Base-by-base conservation (phyloP, 2,113 vertebrate species). In the Falco punctatus region DNA sequence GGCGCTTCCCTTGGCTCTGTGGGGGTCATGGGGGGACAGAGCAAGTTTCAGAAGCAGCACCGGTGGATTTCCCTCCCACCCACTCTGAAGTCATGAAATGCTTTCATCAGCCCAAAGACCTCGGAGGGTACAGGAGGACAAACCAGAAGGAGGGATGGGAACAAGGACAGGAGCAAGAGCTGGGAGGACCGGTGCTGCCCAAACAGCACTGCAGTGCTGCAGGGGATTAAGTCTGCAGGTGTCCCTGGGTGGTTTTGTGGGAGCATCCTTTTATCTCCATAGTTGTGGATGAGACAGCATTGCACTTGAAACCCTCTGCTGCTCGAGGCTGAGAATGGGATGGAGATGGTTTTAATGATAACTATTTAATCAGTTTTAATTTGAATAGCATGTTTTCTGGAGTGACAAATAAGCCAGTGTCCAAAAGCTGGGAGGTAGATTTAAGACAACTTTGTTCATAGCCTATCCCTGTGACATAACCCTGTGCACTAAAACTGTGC, bases 1-100 rank as follows among this genome's bases (percentile, higher is more conserved):
- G 23, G 51, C 51, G 8, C n/a, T 81, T 67, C n/a, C n/a, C 44
- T 72, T 0, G 0, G 51, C 49, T 69, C 44, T 19, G 28, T 0
- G 1, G 19, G 10, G 13, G 10, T 1, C 1, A 1, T 0, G 0
- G 9, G 32, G 42, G 30, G 22, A 81, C 70, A 74, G 40, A 75
- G 33, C 27, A 57, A 62, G 18, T 64, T 86, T 62, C 42, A 87
- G 44, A 77, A 90, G 38, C 0, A 0, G 13, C 22, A 52, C 33
- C 1, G 17, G 1, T 51, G 52, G 48, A 38, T 66, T 79, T 86
- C 21, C 11, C 27, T 95, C 38, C 33, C 2, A 3, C 20, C 49
- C 8, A 5, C 51, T 73, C 77, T 32, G 72, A 77, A 89, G 17
- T 35, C 4, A 0, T 38, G 15, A 89, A 78, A 38, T 0, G 1